Percentiles rank a stretch among this genome's conserved stretches.
Conservation (phyloP, 1,140 invertebrate genomes). For the Drosophila ficusphila region DNA sequence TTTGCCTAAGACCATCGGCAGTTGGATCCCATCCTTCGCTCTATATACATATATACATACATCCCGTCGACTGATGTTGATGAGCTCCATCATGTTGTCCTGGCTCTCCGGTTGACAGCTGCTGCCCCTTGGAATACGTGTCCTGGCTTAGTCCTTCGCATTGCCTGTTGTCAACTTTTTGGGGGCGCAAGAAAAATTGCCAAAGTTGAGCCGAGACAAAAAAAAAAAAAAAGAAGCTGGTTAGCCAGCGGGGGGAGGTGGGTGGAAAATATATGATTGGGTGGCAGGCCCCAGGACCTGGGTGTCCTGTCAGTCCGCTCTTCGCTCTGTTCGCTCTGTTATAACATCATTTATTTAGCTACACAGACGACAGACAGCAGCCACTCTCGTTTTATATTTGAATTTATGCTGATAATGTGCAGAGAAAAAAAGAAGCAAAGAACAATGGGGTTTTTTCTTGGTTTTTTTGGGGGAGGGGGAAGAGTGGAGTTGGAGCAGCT, state of each 20-base stretch:
- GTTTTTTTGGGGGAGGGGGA: too few relatives aligned
- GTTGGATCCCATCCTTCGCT: not conserved
- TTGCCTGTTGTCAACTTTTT: slow-evolving; percentile 68
- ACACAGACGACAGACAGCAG: slow-evolving; percentile 52
- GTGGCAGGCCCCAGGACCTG: slow-evolving; percentile 42
- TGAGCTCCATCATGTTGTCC: slow-evolving; percentile 75
- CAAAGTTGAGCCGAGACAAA: slow-evolving; percentile 50
- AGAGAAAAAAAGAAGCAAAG: slow-evolving; percentile 10
- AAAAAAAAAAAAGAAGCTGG: slow-evolving; percentile 13
- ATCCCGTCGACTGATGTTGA: slow-evolving; percentile 46
- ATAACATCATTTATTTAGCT: slow-evolving; percentile 82
- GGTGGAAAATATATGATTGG: slow-evolving; percentile 55
- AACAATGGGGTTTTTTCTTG: slow-evolving; percentile 53
- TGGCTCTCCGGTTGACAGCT: slow-evolving; percentile 47
- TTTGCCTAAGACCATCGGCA: slow-evolving; percentile 61
- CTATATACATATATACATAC: not conserved
- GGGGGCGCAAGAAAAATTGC: slow-evolving; percentile 71
- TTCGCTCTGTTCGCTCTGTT: slow-evolving; percentile 57
- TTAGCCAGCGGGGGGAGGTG: not conserved
- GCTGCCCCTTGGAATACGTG: slow-evolving; percentile 69
- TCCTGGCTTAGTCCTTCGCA: slow-evolving; percentile 65
- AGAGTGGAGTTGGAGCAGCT: slow-evolving; percentile 23
- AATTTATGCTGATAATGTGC: slow-evolving; percentile 82
- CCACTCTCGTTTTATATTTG: slow-evolving; percentile 71
- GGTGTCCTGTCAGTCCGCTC: slow-evolving; percentile 58